These are phyloP conservation scores for Falco cherrug DNA, from an alignment of 2,797 vertebrate species.

Conservation along the genomic window DNA sequence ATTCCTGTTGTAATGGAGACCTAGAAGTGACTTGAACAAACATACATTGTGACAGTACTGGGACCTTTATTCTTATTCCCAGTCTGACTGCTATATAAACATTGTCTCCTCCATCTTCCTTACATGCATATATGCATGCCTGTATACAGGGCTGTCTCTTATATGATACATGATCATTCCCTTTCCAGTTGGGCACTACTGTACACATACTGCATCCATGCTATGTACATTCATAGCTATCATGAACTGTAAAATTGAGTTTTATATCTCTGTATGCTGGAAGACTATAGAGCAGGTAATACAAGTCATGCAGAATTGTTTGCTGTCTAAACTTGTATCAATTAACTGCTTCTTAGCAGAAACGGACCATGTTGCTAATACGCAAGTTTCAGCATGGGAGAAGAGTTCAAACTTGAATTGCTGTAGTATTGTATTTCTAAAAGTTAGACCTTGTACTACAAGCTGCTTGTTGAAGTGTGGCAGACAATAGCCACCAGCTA, in stretches of 20 bases:
- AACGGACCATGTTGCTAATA: background rate
- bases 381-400: background rate
- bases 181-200: background rate
- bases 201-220: background rate
- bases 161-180: background rate
- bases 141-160: background rate
- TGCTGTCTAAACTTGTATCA: background rate
- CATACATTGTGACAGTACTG: background rate
- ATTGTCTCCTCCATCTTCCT: background rate
- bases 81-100: background rate
- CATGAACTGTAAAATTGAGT: background rate
- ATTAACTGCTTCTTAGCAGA: background rate
- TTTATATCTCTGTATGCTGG: background rate
- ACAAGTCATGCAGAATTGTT: background rate
- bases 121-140: background rate
- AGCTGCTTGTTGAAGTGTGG: background rate
- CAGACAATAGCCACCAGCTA: background rate
- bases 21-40: background rate
- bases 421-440: background rate
- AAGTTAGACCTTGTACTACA: background rate
- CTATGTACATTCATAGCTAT: background rate
- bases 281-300: slow-evolving; percentile 10
- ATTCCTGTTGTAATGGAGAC: background rate
- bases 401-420: background rate
- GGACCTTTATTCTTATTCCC: slow-evolving; percentile 5